A percentile compares a stretch with the other conserved stretches of the same genome.
Evolutionary conservation across 2,888 invertebrate species (phyloP).

Genomic region (Drosophila crucigera): DNA sequence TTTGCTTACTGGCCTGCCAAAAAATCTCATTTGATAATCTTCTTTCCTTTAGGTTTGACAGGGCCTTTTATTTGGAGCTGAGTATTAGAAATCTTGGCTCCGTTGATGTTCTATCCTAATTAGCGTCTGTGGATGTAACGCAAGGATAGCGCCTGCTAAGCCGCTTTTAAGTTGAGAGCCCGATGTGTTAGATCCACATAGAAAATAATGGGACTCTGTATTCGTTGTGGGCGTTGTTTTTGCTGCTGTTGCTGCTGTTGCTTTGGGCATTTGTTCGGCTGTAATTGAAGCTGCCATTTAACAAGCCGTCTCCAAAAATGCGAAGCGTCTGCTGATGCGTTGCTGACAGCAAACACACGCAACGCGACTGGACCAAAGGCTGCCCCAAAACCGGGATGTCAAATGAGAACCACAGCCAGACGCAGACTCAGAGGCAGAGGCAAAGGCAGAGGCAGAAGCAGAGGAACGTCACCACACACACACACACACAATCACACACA

Average conservation of each 20-base stretch:
- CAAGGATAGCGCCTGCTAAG: slow-evolving; percentile 46
- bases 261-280: slow-evolving; percentile 49
- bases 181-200: slow-evolving; percentile 23
- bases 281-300: slow-evolving; percentile 68
- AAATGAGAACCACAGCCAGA: slow-evolving; percentile 56
- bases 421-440: slow-evolving; percentile 6
- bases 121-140: slow-evolving; percentile 45
- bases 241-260: slow-evolving; percentile 25
- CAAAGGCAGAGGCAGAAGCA: not conserved
- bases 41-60: not conserved
- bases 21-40: slow-evolving; percentile 7
- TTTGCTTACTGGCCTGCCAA: not conserved
- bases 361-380: slow-evolving; percentile 27
- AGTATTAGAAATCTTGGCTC: slow-evolving; percentile 15
- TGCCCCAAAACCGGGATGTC: slow-evolving; percentile 38
- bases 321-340: slow-evolving; percentile 55
- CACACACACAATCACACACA: slow-evolving; percentile 20
- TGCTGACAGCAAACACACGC: slow-evolving; percentile 71
- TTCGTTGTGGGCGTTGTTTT: slow-evolving; percentile 6
- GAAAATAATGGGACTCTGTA: slow-evolving; percentile 35
- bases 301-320: slow-evolving; percentile 45
- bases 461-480: slow-evolving; percentile 2
- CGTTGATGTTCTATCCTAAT: slow-evolving; percentile 45
- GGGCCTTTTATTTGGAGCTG: not conserved
- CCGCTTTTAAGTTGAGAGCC: slow-evolving; percentile 60